These are phyloP conservation scores for Amphiprion percula DNA, from an alignment of 2,113 vertebrate species.

Conservation along the genomic window DNA sequence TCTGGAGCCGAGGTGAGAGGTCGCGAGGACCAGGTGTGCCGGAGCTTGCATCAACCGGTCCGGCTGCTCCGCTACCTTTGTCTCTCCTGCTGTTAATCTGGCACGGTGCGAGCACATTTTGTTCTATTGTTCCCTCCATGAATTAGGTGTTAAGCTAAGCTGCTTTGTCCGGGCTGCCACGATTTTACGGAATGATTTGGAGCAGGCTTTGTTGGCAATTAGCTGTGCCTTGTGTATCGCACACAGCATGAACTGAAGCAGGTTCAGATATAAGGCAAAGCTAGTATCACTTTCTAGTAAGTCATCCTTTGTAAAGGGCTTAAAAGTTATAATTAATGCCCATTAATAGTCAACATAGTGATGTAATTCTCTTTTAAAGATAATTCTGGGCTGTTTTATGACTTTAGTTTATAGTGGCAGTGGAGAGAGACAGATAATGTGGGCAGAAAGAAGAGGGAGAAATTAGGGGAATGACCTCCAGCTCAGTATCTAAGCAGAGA, in stretches of 20 bases:
- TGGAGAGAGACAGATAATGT: too few relatives aligned
- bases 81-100: constrained; percentile 62
- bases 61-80: constrained; percentile 53
- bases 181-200: constrained; percentile 43
- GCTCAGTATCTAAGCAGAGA: too few relatives aligned
- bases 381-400: too few relatives aligned
- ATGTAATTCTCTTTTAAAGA: too few relatives aligned
- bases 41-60: constrained; percentile 43
- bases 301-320: background rate
- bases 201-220: constrained; percentile 20
- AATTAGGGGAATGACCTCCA: too few relatives aligned
- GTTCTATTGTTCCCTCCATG: constrained; percentile 63
- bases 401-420: too few relatives aligned
- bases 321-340: background rate
- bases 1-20: constrained; percentile 67
- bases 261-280: background rate
- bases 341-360: background rate
- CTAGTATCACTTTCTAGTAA: background rate
- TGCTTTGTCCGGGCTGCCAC: constrained; percentile 41
- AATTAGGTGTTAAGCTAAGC: constrained; percentile 55
- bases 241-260: background rate
- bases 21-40: constrained; percentile 68
- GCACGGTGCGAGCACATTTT: constrained; percentile 47
- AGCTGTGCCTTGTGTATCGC: background rate
- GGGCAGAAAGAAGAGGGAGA: too few relatives aligned